A percentile compares a stretch with the other conserved stretches of the same genome.
Evolutionary conservation across 2,797 vertebrate genomes (phyloP).

Genomic region (Oreonectes daqikongensis): DNA sequence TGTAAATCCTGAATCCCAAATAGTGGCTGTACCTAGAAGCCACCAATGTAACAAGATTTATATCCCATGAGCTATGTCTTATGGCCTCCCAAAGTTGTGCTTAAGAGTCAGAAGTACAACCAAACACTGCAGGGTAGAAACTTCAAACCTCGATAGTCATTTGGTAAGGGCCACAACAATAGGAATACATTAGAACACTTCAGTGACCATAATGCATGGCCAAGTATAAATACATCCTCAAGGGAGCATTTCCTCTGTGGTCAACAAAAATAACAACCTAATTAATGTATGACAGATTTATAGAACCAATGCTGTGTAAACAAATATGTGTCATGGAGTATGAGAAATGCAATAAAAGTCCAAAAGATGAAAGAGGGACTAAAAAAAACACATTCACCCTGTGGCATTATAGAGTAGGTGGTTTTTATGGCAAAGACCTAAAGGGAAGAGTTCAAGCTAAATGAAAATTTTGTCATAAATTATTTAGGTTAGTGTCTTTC

Average conservation of each 20-base stretch:
- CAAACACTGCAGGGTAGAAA: constrained; percentile 19
- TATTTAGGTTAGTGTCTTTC: neutral
- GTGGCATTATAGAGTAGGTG: neutral
- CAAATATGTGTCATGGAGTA: neutral
- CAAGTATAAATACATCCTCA: neutral
- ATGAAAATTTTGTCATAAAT: neutral
- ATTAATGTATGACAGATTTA: constrained; percentile 32
- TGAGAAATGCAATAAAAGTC: neutral
- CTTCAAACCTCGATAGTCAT: constrained; percentile 23
- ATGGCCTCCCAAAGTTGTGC: constrained; percentile 48
- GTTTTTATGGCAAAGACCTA: neutral
- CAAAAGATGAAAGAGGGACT: neutral
- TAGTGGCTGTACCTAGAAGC: constrained; percentile 44
- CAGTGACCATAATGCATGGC: neutral
- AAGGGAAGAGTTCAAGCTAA: neutral
- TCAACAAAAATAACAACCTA: constrained; percentile 13
- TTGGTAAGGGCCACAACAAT: constrained; percentile 26
- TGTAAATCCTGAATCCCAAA: constrained; percentile 54
- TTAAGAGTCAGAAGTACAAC: constrained; percentile 48
- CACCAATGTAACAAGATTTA: constrained; percentile 54
- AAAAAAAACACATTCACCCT: no score
- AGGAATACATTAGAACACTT: constrained; percentile 31
- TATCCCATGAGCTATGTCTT: constrained; percentile 48
- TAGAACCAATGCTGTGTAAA: neutral
- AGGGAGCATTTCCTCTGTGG: neutral